Base-by-base conservation (phyloP, 1,140 invertebrate genomes). In the Penaeus indicus region DNA sequence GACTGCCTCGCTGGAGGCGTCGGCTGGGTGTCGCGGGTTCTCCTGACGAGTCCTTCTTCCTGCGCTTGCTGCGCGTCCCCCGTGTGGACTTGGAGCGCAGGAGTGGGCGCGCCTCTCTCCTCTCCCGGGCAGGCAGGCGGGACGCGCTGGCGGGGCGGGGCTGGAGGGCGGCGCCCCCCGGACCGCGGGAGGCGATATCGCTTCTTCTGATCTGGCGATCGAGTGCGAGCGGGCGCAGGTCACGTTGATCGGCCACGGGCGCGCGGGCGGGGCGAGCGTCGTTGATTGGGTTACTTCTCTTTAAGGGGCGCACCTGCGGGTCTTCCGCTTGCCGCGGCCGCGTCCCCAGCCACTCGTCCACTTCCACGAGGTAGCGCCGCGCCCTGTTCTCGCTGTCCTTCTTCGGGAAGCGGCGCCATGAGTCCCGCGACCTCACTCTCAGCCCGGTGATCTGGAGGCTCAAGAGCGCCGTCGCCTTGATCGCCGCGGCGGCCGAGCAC, bases 201-300 rank as follows among this genome's bases (percentile, higher is more conserved):
- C 38, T 8, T 1, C 7, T 42, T 42, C 38, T 42, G 38, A 42
- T 42, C 38, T 4, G 38, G 38, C 38, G 38, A 42, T 42, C 38
- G 38, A 42, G 38, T 42, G 38, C 38, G 38, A 42, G 38, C 38
- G 38, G 38, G 1, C 61, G 32, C 1, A 16, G 85, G 85, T 86
- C 85, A 86, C 85, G 85, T 80, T 79, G 85, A 25, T 21, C 77
- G 22, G 27, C 85, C 85, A 86, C 77, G 77, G 85, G 85, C n/a
- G 83, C 62, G 32, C 84, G 60, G 22, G 25, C 18, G 62, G 21
- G 21, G 82, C 32, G 21, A 22, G 60, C 60, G 32, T 27, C 47
- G 27, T 60, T 67, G 32, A 67, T 83, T 63, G 47, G 60, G 72
- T 78, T 62, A 63, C n/a, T 78, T 18, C 84, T 47, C 27, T 72